These are phyloP conservation scores for Hemibagrus guttatus DNA, from an alignment of 2,797 vertebrate species.

Conservation along the genomic window DNA sequence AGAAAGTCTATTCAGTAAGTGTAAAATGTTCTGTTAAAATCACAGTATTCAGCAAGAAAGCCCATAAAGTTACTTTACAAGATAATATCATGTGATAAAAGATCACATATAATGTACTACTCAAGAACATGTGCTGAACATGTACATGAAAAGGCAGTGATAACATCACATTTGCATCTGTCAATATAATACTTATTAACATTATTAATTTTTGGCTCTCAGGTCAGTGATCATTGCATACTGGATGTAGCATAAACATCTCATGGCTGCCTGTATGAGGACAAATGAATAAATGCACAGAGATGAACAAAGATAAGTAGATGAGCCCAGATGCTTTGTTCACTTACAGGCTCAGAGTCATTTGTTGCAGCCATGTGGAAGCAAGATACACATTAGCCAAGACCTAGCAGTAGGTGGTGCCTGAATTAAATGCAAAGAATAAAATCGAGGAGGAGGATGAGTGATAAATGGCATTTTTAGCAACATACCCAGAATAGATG, in stretches of 20 bases:
- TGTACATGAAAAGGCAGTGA: background rate
- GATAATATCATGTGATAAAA: background rate
- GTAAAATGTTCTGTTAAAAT: background rate
- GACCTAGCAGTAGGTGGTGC: background rate
- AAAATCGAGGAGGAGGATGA: background rate
- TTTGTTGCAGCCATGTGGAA: background rate
- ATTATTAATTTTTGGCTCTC: background rate
- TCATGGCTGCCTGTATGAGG: background rate
- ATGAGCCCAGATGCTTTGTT: background rate
- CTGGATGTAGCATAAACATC: background rate
- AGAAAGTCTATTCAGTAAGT: background rate
- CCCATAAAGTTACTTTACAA: background rate
- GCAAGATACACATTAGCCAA: background rate
- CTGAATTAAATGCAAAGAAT: background rate
- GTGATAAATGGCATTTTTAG: background rate
- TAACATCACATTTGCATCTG: background rate
- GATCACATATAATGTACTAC: background rate
- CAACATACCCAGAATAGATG: background rate
- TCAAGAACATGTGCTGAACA: background rate
- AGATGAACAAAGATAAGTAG: background rate
- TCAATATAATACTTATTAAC: background rate
- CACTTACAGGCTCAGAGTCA: background rate
- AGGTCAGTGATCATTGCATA: background rate
- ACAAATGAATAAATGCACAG: constrained; percentile 13
- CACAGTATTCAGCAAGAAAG: background rate